Evolutionary conservation across 1,140 invertebrate species (phyloP).

Genomic region (Lepidurus packardi): DNA sequence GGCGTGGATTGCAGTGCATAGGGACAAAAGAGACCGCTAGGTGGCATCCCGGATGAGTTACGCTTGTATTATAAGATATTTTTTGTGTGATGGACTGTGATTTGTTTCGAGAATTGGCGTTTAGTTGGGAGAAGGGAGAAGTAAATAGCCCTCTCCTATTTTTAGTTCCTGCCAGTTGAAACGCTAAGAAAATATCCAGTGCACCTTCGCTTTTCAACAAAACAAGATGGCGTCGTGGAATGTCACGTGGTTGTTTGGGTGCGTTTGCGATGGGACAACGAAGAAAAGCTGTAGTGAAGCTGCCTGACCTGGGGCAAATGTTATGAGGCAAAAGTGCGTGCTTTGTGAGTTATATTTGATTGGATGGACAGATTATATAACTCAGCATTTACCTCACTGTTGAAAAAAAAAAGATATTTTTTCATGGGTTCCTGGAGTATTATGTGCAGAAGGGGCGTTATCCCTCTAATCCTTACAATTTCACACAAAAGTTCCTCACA

Average conservation of each 20-base stretch:
- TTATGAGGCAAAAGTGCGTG: background rate
- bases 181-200: background rate
- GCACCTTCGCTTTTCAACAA: background rate
- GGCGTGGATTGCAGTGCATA: background rate
- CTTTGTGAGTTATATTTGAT: background rate
- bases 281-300: background rate
- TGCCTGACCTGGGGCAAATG: background rate
- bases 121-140: background rate
- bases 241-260: background rate
- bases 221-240: background rate
- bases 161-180: background rate
- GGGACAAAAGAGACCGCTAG: background rate
- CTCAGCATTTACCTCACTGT: background rate
- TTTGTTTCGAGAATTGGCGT: background rate
- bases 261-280: too few species aligned
- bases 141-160: background rate
- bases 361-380: background rate
- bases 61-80: background rate
- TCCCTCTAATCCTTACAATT: constrained; percentile 22
- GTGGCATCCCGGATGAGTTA: background rate
- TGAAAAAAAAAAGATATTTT: background rate
- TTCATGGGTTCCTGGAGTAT: background rate
- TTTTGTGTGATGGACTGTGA: constrained; percentile 9
- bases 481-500: constrained; percentile 21
- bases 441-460: constrained; percentile 11